phyloP scores from a whole-genome alignment of 1,140 invertebrate genomes.

The Bombus confusus region DNA sequence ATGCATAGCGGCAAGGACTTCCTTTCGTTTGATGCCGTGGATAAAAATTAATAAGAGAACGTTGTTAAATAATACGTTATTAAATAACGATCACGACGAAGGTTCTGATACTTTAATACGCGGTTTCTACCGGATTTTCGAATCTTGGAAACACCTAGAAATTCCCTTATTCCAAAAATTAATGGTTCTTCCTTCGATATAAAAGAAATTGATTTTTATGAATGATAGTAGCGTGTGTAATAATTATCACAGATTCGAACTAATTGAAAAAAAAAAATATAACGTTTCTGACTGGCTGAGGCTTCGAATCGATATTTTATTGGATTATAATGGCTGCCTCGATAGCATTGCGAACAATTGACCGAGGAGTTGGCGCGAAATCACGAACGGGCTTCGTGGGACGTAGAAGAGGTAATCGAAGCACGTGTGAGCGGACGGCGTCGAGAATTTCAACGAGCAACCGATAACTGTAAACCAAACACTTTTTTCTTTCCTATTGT shows the following conservation, averaged over 20 bases:
- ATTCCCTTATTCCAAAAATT: no score
- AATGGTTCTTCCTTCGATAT: no score
- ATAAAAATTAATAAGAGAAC: background rate
- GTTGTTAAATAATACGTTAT: no score
- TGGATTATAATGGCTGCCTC: background rate
- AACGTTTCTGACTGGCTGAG: background rate
- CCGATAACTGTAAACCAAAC: constrained; percentile 61
- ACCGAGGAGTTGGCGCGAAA: constrained; percentile 41
- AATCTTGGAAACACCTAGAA: no score
- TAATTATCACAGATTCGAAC: background rate
- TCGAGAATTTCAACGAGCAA: constrained; percentile 60
- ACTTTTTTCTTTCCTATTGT: constrained; percentile 37
- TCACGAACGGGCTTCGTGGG: constrained; percentile 57
- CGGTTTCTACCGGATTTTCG: no score
- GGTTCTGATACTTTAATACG: no score
- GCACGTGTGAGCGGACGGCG: constrained; percentile 47
- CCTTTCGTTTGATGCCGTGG: background rate
- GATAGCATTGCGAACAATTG: constrained; percentile 4
- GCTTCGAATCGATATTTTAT: background rate
- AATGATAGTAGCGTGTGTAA: background rate
- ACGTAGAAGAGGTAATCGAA: constrained; percentile 56
- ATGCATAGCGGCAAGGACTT: background rate
- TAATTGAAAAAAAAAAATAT: background rate
- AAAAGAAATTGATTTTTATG: no score
- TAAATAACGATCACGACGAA: no score